These are phyloP conservation scores for Patella ulyssiponensis DNA, from an alignment of 2,888 invertebrate genomes.

Conservation along the genomic window DNA sequence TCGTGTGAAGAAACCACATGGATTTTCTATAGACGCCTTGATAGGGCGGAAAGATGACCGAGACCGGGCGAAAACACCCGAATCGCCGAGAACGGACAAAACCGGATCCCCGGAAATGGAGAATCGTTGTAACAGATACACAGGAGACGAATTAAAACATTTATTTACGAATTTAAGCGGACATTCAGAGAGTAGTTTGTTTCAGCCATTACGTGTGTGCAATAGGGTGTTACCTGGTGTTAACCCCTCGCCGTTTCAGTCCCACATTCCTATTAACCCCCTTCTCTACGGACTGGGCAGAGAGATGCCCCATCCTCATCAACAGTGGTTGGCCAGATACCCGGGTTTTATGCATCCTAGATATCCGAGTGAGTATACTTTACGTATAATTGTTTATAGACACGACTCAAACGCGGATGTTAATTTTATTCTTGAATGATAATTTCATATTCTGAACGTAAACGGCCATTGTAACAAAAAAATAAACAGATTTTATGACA, in stretches of 20 bases:
- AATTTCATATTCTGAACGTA: too few relatives aligned
- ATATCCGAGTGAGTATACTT: constrained; percentile 35
- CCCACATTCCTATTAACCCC: constrained; percentile 34
- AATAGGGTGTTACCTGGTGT: constrained; percentile 32
- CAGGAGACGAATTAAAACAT: constrained; percentile 38
- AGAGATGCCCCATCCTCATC: constrained; percentile 31
- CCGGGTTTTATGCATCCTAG: constrained; percentile 39
- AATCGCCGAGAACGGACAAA: constrained; percentile 32
- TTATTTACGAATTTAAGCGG: constrained; percentile 27
- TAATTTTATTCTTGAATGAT: too few relatives aligned
- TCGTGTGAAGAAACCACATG: not conserved
- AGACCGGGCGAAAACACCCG: constrained; percentile 14
- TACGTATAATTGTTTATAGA: too few relatives aligned
- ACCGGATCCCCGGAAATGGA: constrained; percentile 38
- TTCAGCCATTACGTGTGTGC: constrained; percentile 36
- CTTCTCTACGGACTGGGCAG: constrained; percentile 35
- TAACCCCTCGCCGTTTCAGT: constrained; percentile 20
- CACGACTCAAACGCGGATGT: too few relatives aligned
- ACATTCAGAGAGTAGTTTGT: constrained; percentile 27
- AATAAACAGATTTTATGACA: too few relatives aligned
- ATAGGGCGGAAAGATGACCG: not conserved
- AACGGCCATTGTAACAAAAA: too few relatives aligned
- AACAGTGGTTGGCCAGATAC: constrained; percentile 28
- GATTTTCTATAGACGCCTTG: constrained; percentile 4
- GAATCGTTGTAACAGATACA: constrained; percentile 33